These are phyloP conservation scores for Temnopleurus reevesii DNA, from an alignment of 53 echinoderm and acorn worm genomes.

Conservation along the genomic window DNA sequence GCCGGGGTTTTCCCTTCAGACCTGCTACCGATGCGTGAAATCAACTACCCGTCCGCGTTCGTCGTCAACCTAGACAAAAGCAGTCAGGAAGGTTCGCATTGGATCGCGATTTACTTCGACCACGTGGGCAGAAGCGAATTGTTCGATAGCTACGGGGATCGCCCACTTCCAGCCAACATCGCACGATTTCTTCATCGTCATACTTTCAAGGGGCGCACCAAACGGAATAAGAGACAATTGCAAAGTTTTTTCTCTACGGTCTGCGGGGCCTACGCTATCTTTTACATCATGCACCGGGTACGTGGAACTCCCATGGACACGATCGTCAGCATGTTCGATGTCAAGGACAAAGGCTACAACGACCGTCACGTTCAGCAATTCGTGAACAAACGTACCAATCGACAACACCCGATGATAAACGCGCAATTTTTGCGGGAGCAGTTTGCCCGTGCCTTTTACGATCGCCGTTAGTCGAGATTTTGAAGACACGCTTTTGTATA, in stretches of 20 bases:
- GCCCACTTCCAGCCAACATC: background rate
- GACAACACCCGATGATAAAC: background rate
- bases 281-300: background rate
- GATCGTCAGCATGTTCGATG: constrained; percentile 4
- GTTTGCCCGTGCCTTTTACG: background rate
- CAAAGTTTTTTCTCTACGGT: background rate
- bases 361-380: background rate
- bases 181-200: background rate
- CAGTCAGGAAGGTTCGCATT: no score
- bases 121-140: no score
- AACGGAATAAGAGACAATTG: background rate
- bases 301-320: background rate
- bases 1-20: no score
- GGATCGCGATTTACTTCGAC: no score
- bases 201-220: background rate
- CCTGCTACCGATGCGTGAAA: no score
- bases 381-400: background rate
- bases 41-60: no score
- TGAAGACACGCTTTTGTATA: no score
- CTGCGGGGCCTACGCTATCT: background rate
- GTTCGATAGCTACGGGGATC: no score
- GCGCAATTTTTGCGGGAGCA: background rate
- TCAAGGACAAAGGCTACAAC: background rate
- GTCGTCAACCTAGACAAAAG: no score
- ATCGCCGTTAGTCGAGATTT: background rate